Percentiles rank a stretch among this genome's conserved stretches.
Evolutionary conservation across 2,797 vertebrate species (phyloP).

Genomic region (Melanotaenia pygmaea): DNA sequence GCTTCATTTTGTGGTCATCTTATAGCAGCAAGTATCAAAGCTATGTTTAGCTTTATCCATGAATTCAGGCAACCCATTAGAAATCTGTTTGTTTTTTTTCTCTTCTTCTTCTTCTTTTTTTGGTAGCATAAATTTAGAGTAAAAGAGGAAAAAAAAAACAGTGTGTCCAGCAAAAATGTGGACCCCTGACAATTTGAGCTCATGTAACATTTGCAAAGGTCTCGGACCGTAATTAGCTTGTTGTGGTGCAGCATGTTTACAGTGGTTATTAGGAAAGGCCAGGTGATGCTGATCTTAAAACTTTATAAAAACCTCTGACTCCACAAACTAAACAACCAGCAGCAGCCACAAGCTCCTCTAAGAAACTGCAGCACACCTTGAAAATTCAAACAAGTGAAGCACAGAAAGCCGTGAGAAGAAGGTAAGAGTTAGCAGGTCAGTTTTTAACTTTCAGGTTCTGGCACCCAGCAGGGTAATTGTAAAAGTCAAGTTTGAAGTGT

Average conservation of each 20-base stretch:
- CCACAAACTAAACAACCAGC: not conserved
- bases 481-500: too few species aligned
- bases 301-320: not conserved
- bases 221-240: not conserved
- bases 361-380: not conserved
- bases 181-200: not conserved
- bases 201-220: not conserved
- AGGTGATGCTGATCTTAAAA: slow-evolving; percentile 2
- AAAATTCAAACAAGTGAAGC: not conserved
- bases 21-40: not conserved
- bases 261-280: slow-evolving; percentile 1
- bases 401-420: not conserved
- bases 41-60: not conserved
- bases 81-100: not conserved
- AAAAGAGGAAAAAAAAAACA: not conserved
- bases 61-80: not conserved
- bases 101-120: too few species aligned
- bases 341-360: not conserved
- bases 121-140: not conserved
- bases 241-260: not conserved
- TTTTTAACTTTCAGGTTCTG: not conserved
- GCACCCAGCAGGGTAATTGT: too few species aligned
- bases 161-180: not conserved
- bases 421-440: too few species aligned
- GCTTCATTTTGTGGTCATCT: not conserved